Base-by-base conservation (phyloP, 2,113 vertebrate species). In the Channa argus region DNA sequence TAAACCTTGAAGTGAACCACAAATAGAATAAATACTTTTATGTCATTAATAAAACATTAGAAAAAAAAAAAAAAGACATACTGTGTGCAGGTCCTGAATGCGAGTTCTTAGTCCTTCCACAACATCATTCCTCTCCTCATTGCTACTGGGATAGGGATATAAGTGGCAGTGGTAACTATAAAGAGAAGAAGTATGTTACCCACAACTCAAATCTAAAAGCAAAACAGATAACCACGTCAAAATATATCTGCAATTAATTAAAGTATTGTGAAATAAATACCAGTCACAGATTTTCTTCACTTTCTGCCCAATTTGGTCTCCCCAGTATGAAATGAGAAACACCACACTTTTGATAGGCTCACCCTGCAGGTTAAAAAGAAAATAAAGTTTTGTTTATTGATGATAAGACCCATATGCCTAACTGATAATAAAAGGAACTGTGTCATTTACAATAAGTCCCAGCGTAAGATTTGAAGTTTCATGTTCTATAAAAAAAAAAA, bases 261-360 rank as follows among this genome's bases (percentile, higher is more conserved):
- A 8, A 8, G 14, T 15, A 52, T 11, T 39, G 24, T 41, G n/a
- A 7, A 67, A 63, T 73, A 55, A 88, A 96, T 95, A 99, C 97
- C 97, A 99, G 52, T 99, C 97, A 80, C 97, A 98, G 52, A 99
- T 98, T 93, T 98, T 99, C 94, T 97, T 99, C 12, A 99, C 96
- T 91, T 99, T 99, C 86, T 98, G 96, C 43, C 97, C 97, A 9
- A 99, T 97, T 84, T 98, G 97, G 14, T 98, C 98, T 47, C 97
- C 98, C 97, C 97, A 99, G 55, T 97, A 99, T 38, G 97, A 99
- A 59, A 99, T 96, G 46, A 99, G 91, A 86, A 99, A 99, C 69
- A 97, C 97, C 49, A 96, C 94, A 90, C 95, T 96, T 56, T 96
- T 98, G 9, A 94, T 95, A 34, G 89, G 92, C 83, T 98, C 96